Conservation (phyloP, 2,113 vertebrate genomes). For the Pteropus alecto region DNA sequence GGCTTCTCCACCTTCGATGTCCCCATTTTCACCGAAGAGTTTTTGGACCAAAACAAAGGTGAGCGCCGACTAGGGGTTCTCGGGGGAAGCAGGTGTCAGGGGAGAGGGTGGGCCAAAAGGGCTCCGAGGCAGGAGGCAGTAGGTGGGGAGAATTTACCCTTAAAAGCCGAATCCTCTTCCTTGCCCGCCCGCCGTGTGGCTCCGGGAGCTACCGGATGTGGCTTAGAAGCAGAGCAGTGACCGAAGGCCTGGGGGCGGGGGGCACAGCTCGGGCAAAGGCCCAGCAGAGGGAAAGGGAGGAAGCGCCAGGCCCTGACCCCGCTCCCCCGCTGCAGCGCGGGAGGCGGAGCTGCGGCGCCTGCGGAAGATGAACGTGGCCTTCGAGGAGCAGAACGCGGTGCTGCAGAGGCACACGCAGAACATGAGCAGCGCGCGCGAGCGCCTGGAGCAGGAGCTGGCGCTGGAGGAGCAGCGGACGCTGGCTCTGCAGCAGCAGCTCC, state of each 20-base stretch:
- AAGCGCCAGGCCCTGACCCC: neutral
- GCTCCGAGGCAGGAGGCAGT: neutral
- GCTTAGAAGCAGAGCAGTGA: neutral
- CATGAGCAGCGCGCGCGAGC: conserved; percentile 97
- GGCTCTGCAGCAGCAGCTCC: conserved; percentile 93
- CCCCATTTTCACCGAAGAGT: conserved; percentile 98
- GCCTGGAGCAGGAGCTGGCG: conserved; percentile 94
- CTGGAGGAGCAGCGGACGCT: conserved; percentile 94
- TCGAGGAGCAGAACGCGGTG: conserved; percentile 96
- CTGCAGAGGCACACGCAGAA: conserved; percentile 96
- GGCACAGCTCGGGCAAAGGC: accelerated
- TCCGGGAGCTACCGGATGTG: neutral
- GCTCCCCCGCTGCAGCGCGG: conserved; percentile 83
- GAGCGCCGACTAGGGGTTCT: neutral
- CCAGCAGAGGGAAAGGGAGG: neutral
- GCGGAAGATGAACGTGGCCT: conserved; percentile 96
- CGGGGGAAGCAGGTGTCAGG: neutral
- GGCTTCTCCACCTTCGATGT: conserved; percentile 91
- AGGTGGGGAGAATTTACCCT: no score
- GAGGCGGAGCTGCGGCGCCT: conserved; percentile 95
- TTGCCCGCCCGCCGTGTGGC: no score
- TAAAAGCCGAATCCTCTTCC: accelerated
- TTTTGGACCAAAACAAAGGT: conserved; percentile 99
- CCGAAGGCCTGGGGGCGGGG: neutral
- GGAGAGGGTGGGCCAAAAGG: no score